Conservation (phyloP, 2,113 vertebrate species). For the Pangasianodon gigas region DNA sequence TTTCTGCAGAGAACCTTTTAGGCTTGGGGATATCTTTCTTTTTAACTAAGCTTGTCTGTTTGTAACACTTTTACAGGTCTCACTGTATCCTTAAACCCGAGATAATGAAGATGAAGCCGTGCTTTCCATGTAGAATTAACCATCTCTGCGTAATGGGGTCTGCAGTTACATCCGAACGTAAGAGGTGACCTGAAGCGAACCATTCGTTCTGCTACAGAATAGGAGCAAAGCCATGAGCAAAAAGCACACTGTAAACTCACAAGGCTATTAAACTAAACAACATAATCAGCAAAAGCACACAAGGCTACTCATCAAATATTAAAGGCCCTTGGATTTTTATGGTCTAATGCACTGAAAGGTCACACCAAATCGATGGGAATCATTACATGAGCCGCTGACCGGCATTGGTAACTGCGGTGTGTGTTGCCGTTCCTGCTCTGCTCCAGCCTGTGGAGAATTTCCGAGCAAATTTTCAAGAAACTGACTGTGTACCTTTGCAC, state of each 20-base stretch:
- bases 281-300: conserved; percentile 33
- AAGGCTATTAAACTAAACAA: conserved; percentile 40
- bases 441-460: background rate
- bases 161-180: background rate
- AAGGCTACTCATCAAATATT: conserved; percentile 33
- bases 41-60: background rate
- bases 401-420: background rate
- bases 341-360: conserved; percentile 42
- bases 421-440: background rate
- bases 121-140: background rate
- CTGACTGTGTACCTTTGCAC: background rate
- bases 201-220: background rate
- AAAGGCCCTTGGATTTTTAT: conserved; percentile 8
- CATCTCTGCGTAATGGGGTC: background rate
- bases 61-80: background rate
- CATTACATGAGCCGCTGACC: conserved; percentile 29
- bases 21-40: background rate
- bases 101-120: background rate
- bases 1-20: background rate
- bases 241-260: background rate
- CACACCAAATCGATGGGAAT: conserved; percentile 19
- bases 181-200: background rate
- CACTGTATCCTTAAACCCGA: background rate
- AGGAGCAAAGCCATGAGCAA: conserved; percentile 4
- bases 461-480: background rate